Conservation (phyloP, 1,140 invertebrate species). For the Brachionus rubens region DNA sequence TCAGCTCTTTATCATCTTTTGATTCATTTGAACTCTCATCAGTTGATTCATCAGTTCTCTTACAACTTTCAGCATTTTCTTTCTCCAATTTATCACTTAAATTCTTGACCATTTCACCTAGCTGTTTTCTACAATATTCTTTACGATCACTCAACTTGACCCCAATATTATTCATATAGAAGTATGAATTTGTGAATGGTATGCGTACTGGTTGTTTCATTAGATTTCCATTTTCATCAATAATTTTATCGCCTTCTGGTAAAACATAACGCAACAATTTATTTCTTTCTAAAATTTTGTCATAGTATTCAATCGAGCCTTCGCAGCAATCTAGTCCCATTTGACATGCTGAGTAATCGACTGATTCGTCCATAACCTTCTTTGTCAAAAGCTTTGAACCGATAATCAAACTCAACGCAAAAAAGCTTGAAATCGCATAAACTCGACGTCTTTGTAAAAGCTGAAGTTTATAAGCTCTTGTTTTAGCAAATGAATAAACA, state of each 20-base stretch:
- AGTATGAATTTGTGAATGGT: conserved; percentile 3
- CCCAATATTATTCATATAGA: conserved; percentile 7
- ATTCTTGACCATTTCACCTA: background rate
- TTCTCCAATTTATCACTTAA: conserved; percentile 12
- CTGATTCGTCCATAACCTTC: background rate
- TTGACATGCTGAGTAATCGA: conserved; percentile 13
- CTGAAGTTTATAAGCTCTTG: background rate
- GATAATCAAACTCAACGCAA: background rate
- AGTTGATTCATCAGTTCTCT: background rate
- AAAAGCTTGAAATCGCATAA: background rate
- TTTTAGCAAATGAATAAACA: background rate
- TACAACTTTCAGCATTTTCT: background rate
- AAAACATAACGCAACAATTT: conserved; percentile 7
- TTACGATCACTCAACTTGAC: conserved; percentile 8
- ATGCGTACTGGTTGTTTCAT: background rate
- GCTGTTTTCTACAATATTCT: background rate
- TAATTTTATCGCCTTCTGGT: background rate
- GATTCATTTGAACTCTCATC: background rate
- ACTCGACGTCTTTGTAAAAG: background rate
- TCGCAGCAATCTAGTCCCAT: conserved; percentile 36
- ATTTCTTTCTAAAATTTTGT: conserved; percentile 29
- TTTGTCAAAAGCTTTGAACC: background rate
- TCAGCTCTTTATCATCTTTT: background rate
- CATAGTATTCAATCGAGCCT: conserved; percentile 35
- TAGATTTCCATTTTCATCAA: conserved; percentile 5